Evolutionary conservation across 2,888 invertebrate species (phyloP), one percentile per base, ranked within the genome.

Genomic region (Lasioglossum lativentre): DNA sequence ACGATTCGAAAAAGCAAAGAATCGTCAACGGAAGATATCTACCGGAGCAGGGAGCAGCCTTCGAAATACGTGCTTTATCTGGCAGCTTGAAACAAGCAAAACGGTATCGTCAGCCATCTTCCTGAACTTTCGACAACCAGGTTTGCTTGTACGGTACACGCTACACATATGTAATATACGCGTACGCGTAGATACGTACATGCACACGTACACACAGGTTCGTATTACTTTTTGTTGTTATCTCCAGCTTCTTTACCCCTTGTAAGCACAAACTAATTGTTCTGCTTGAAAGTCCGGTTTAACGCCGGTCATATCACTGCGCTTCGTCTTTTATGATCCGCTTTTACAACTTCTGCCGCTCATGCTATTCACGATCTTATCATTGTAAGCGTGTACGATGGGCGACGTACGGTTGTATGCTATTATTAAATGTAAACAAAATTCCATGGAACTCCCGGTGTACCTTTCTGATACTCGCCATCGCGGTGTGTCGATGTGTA

Each of bases 261-360:
- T n/a, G 59, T 5, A 59, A 59, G 27, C 59, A 27, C 27, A 14
- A n/a, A 27, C 27, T 59, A 59, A 59, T 59, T n/a, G n/a, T 59
- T 59, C 27, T 59, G 4, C 27, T 27, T 59, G 12, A 27, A 59
- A 59, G 59, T 27, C 59, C n/a, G 27, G 59, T 27, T 59, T 59
- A 59, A 27, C 59, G 59, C 14, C 59, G 59, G 59, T 59, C 59
- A 14, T 27, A 59, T 4, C 27, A 59, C 59, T 27, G 27, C 59
- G 59, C 59, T 27, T 59, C 59, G 59, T 23, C 59, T 59, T 59
- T 59, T 59, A 59, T 14, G 59, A n/a, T 27, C 59, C 59, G 59
- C 27, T 3, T 59, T 59, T 59, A 59, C 59, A 59, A 27, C 59
- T n/a, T 27, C n/a, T 59, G 27, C 14, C 59, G 59, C 14, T 2